Evolutionary conservation across 2,113 vertebrate genomes (phyloP).

Genomic region (Apodemus speciosus): DNA sequence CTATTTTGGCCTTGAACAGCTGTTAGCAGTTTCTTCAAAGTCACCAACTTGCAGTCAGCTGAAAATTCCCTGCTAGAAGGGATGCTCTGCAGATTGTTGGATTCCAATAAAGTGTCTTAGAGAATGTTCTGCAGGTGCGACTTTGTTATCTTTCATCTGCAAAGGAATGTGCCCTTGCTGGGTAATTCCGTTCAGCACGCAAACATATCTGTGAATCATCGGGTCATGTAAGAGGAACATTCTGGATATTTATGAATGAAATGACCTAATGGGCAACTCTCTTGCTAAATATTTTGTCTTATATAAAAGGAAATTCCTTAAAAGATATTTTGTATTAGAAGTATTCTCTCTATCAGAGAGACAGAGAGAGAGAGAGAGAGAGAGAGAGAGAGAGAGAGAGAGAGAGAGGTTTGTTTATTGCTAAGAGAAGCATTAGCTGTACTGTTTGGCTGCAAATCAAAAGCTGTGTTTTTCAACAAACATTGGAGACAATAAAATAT

Average conservation of each 20-base stretch:
- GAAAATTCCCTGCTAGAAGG: constrained; percentile 52
- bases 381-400: no score
- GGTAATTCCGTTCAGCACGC: constrained; percentile 24
- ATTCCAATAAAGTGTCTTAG: constrained; percentile 29
- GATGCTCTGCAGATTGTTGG: neutral
- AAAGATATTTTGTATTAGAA: constrained; percentile 72
- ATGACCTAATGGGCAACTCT: constrained; percentile 71
- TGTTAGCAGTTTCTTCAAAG: constrained; percentile 74
- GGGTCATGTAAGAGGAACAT: constrained; percentile 48
- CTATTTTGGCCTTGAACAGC: constrained; percentile 77
- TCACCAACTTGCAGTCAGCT: constrained; percentile 70
- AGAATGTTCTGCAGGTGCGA: neutral
- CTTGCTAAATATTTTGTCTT: constrained; percentile 79
- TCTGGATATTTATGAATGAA: constrained; percentile 74
- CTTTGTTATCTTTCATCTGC: constrained; percentile 40
- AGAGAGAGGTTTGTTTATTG: constrained; percentile 64
- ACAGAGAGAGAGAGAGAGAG: neutral
- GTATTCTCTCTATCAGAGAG: constrained; percentile 64
- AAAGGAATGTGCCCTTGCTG: constrained; percentile 42
- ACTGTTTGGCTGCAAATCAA: neutral
- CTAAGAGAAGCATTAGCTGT: neutral
- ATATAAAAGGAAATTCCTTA: constrained; percentile 76
- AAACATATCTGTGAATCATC: constrained; percentile 54
- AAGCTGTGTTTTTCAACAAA: neutral
- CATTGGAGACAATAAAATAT: neutral